Percentiles rank a stretch among this genome's conserved stretches.
Evolutionary conservation across 2,888 invertebrate genomes (phyloP).

Genomic region (Oligia fasciuncula): DNA sequence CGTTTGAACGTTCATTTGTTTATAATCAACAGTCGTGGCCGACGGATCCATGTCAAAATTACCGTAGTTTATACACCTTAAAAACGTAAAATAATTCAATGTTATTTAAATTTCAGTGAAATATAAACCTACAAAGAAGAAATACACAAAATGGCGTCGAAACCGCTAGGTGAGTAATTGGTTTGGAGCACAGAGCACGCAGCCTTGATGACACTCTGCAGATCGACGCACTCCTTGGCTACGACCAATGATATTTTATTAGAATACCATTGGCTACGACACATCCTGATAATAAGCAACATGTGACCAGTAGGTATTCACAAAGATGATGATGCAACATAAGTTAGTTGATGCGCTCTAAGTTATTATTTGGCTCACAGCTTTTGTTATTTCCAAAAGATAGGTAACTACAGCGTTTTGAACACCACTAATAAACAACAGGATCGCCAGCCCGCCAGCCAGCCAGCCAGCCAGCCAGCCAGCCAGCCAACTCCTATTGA

Average conservation of each 20-base stretch:
- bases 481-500: background rate
- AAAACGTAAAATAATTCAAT: constrained; percentile 64
- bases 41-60: constrained; percentile 74
- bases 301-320: background rate
- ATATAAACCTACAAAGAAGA: constrained; percentile 49
- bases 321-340: too few species aligned
- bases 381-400: background rate
- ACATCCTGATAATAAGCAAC: background rate
- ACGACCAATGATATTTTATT: too few species aligned
- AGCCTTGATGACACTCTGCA: background rate
- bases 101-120: constrained; percentile 74
- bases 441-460: too few species aligned
- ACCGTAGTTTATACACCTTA: constrained; percentile 57
- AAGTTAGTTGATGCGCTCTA: background rate
- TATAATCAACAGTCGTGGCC: constrained; percentile 64
- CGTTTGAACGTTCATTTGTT: constrained; percentile 72
- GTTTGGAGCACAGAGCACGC: background rate
- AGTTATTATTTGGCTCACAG: background rate
- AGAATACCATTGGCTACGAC: background rate
- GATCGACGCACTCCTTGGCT: background rate
- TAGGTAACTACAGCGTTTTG: background rate
- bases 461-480: too few species aligned
- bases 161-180: constrained; percentile 77
- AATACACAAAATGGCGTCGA: constrained; percentile 73
- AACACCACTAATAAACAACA: background rate